Evolutionary conservation across 2,113 vertebrate species (phyloP).

Genomic region (Myotis brandtii): DNA sequence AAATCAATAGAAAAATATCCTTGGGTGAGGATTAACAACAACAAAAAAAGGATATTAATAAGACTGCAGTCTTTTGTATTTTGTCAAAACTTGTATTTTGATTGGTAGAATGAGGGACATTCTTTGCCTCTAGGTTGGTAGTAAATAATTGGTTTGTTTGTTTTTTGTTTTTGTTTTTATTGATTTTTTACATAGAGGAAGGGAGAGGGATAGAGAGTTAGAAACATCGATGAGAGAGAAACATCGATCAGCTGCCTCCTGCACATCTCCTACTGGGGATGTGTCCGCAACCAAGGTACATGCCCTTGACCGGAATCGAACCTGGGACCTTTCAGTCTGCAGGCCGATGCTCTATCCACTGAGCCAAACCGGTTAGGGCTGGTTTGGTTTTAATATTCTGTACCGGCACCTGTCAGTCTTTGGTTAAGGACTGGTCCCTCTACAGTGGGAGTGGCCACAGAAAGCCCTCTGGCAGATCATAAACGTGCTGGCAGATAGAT

Average conservation of each 20-base stretch:
- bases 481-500: neutral
- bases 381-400: conserved; percentile 19
- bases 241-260: no score
- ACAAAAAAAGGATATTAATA: neutral
- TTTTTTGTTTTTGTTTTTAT: no score
- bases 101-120: neutral
- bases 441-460: neutral
- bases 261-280: no score
- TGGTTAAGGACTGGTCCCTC: neutral
- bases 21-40: no score
- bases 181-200: no score
- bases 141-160: neutral
- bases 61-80: neutral
- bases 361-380: neutral
- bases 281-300: no score
- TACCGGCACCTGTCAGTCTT: neutral
- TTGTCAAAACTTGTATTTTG: neutral
- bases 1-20: no score
- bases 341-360: no score
- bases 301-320: no score
- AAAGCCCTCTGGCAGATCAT: neutral
- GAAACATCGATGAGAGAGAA: no score
- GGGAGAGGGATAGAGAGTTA: no score
- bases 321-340: no score
- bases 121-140: neutral